A percentile compares a stretch with the other conserved stretches of the same genome.
These are phyloP conservation scores for Lethrus apterus DNA, from an alignment of 1,140 invertebrate genomes.

Conservation along the genomic window DNA sequence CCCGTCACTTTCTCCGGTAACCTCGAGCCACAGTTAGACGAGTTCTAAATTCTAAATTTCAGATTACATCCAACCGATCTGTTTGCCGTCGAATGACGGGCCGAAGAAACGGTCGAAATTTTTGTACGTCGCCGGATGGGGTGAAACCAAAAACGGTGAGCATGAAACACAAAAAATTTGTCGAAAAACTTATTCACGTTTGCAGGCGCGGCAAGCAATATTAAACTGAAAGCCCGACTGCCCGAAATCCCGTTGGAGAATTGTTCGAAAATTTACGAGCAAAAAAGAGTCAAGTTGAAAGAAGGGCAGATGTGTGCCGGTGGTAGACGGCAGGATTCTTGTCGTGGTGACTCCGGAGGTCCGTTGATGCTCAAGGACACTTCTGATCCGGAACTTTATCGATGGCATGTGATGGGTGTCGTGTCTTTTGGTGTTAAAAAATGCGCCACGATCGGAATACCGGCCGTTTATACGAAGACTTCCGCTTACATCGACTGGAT, in stretches of 20 bases:
- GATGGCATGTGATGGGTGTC: conserved; percentile 41
- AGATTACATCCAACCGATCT: conserved; percentile 55
- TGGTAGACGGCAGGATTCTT: conserved; percentile 41
- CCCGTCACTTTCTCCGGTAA: conserved; percentile 44
- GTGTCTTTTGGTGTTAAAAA: conserved; percentile 51
- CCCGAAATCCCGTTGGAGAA: conserved; percentile 12
- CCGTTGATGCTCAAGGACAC: conserved; percentile 45
- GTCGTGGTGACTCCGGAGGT: conserved; percentile 52
- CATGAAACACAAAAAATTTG: background rate
- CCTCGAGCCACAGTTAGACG: background rate
- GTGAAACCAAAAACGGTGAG: conserved; percentile 42
- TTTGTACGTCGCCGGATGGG: conserved; percentile 61
- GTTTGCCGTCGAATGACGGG: conserved; percentile 51
- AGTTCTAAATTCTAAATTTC: too few species aligned
- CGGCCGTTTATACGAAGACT: conserved; percentile 53
- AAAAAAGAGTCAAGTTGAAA: conserved; percentile 13
- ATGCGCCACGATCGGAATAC: conserved; percentile 36
- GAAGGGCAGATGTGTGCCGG: conserved; percentile 42
- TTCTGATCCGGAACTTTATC: conserved; percentile 15
- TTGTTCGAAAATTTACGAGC: conserved; percentile 16
- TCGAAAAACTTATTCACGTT: background rate
- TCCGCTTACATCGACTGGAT: conserved; percentile 50
- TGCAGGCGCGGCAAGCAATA: conserved; percentile 15
- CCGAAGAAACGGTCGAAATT: too few species aligned
- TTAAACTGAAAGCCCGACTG: conserved; percentile 25